Conservation (phyloP, 2,113 vertebrate genomes). For the Synodontis membranacea region DNA sequence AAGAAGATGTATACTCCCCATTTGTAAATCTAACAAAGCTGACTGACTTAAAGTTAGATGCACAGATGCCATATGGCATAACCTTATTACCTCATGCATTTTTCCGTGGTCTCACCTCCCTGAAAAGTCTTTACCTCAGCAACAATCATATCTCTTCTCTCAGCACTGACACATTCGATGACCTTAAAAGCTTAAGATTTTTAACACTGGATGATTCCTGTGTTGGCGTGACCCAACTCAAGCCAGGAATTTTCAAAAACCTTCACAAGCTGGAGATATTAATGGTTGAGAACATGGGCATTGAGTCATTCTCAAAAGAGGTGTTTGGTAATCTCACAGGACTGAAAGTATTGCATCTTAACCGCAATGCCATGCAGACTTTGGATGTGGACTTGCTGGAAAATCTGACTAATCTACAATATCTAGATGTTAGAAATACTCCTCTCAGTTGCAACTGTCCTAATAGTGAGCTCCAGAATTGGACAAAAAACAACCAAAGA, state of each 20-base stretch:
- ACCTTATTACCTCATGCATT: constrained; percentile 60
- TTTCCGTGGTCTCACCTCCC: constrained; percentile 68
- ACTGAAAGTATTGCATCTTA: constrained; percentile 67
- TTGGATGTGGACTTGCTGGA: constrained; percentile 64
- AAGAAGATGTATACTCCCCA: constrained; percentile 48
- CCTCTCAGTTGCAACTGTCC: constrained; percentile 79
- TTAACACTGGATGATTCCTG: constrained; percentile 74
- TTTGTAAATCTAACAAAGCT: constrained; percentile 70
- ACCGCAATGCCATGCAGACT: constrained; percentile 75
- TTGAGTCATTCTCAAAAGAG: constrained; percentile 72
- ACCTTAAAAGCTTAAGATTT: constrained; percentile 69
- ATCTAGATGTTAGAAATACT: constrained; percentile 78
- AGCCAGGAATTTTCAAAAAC: constrained; percentile 79
- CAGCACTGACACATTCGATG: constrained; percentile 72
- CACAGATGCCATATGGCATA: constrained; percentile 68
- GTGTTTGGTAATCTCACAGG: constrained; percentile 80
- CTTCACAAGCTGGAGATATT: constrained; percentile 70
- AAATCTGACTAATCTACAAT: constrained; percentile 69
- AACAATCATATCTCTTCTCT: constrained; percentile 70
- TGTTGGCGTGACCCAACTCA: constrained; percentile 66
- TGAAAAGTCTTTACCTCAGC: constrained; percentile 68
- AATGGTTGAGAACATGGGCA: constrained; percentile 76
- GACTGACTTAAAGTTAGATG: constrained; percentile 66
- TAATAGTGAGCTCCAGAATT: constrained; percentile 68
- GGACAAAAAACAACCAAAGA: constrained; percentile 55